These are phyloP conservation scores for Todiramphus chloris DNA, from an alignment of 2,113 vertebrate genomes.

Conservation along the genomic window DNA sequence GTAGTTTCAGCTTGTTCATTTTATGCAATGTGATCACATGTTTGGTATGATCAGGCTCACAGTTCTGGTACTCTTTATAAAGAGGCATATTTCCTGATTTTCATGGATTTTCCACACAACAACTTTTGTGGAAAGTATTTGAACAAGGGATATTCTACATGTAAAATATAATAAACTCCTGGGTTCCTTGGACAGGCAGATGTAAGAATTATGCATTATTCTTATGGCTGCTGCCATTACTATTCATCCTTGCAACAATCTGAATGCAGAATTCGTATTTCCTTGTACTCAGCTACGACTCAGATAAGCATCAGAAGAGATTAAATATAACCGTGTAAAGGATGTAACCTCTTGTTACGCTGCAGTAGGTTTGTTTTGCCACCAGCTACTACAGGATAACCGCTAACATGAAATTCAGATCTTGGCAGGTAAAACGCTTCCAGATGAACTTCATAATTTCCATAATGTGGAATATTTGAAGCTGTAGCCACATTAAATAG, in stretches of 20 bases:
- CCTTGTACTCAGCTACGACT: neutral
- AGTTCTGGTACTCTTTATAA: neutral
- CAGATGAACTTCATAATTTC: neutral
- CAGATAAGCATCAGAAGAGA: slow-evolving; percentile 26
- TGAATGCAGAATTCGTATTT: slow-evolving; percentile 19
- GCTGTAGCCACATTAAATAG: neutral
- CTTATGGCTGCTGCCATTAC: neutral
- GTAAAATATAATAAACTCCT: neutral
- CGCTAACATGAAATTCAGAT: neutral
- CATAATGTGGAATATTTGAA: neutral
- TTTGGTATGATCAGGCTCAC: neutral
- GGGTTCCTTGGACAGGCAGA: neutral
- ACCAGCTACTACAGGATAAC: neutral
- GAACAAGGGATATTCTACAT: neutral
- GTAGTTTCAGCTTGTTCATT: neutral
- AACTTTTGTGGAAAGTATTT: neutral
- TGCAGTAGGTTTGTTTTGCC: slow-evolving; percentile 32
- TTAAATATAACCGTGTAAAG: neutral
- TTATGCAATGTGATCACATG: neutral
- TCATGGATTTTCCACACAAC: neutral
- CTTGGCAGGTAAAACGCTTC: slow-evolving; percentile 15
- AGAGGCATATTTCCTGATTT: neutral
- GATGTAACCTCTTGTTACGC: neutral
- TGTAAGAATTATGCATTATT: neutral
- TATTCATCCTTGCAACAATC: neutral